These are phyloP conservation scores for Gephyroberyx darwinii DNA, from an alignment of 2,797 vertebrate species.

Conservation along the genomic window DNA sequence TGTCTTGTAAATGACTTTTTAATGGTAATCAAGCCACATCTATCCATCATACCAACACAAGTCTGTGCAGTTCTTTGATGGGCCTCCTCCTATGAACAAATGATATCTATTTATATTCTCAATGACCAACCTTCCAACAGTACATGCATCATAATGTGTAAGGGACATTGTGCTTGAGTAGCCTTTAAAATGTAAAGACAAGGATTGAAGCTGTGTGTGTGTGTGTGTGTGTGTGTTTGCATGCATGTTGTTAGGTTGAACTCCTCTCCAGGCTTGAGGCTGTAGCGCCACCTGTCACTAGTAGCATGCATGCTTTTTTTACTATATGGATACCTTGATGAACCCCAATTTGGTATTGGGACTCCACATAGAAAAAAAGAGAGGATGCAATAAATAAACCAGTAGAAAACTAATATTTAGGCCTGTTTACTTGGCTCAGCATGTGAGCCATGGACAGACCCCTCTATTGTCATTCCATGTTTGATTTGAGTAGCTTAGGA, in stretches of 20 bases:
- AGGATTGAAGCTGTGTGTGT: background rate
- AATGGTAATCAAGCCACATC: constrained; percentile 75
- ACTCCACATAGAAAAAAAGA: constrained; percentile 18
- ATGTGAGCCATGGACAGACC: constrained; percentile 32
- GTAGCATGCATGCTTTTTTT: constrained; percentile 18
- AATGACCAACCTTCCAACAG: constrained; percentile 58
- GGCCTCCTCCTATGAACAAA: constrained; percentile 72
- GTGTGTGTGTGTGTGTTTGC: constrained; percentile 22
- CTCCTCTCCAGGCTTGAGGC: constrained; percentile 31
- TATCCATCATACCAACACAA: constrained; percentile 73
- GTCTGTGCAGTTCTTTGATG: constrained; percentile 65
- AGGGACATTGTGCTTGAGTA: constrained; percentile 21
- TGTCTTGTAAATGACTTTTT: constrained; percentile 79
- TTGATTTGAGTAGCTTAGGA: constrained; percentile 59
- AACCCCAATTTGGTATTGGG: constrained; percentile 11
- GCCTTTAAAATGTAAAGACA: constrained; percentile 27
- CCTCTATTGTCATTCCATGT: constrained; percentile 47
- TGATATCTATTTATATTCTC: constrained; percentile 75
- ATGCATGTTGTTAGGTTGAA: constrained; percentile 19
- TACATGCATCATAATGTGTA: constrained; percentile 59
- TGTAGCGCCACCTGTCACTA: constrained; percentile 61
- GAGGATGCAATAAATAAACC: constrained; percentile 14
- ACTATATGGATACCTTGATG: constrained; percentile 33
- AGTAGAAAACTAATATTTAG: constrained; percentile 22
- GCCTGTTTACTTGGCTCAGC: constrained; percentile 51